Base-by-base conservation (phyloP, 2,797 vertebrate species). In the Myoxocephalus aenaeus region DNA sequence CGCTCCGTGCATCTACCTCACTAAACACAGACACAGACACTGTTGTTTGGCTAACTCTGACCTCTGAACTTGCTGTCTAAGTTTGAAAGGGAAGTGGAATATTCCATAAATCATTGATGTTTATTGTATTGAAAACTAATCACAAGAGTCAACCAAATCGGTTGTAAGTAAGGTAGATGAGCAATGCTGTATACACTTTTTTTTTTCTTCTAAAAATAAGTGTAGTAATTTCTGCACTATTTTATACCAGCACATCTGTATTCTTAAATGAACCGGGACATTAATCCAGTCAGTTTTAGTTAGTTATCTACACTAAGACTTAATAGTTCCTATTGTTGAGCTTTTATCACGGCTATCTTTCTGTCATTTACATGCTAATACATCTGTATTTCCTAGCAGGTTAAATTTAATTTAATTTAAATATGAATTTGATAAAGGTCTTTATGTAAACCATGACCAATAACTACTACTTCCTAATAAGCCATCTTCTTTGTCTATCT, bases 401-500 rank as follows among this genome's bases (percentile, higher is more conserved):
- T 65, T 15, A 6, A n/a, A n/a, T 65, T 0, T 17, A 63, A 38
- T 34, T 34, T 4, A 34, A 34, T 34, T 34, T 34, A 34, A 34
- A 34, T 34, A 34, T 63, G 17, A n/a, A 34, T 40, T 22, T 58
- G 4, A 48, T 40, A 5, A 62, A 46, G 25, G 7, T 29, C 13
- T 51, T 40, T 25, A 36, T 8, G 50, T 64, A 54, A 66, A 63
- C 4, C 17, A 17, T 25, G 11, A 53, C 18, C 1, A 5, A 46
- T 32, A 48, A 48, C 11, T 20, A 27, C 12, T 15, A 27, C 6
- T 27, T 40, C 2, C 2, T 64, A 8, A 1, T 70, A 15, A 34
- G 22, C 48, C 3, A 14, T 81, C 7, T 50, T 53, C 5, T 67
- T 51, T 86, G 2, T 86, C 48, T 85, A 13, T 78, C 20, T 62